A percentile compares a stretch with the other conserved stretches of the same genome.
phyloP scores from a whole-genome alignment of 2,888 invertebrate genomes.

The Argyresthia goedartella region DNA sequence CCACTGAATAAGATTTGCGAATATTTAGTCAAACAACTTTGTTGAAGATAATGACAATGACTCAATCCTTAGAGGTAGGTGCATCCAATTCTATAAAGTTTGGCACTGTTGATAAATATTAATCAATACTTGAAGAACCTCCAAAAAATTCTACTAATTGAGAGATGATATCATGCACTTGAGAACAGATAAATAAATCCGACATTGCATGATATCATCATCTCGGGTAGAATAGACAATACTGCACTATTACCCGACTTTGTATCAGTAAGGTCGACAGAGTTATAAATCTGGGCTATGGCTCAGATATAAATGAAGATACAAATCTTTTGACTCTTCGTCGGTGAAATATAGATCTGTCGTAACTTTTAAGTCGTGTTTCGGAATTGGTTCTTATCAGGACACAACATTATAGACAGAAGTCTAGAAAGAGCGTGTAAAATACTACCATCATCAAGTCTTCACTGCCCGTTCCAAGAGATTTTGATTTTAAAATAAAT shows the following conservation, averaged over 20 bases:
- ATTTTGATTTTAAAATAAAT: too few species aligned
- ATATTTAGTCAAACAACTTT: too few species aligned
- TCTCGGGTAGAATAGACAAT: neutral
- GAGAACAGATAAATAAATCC: conserved; percentile 16
- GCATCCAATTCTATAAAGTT: neutral
- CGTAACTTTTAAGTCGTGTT: neutral
- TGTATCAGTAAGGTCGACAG: neutral
- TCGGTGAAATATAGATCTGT: neutral
- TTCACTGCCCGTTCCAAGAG: neutral
- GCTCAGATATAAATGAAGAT: neutral
- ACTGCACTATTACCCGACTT: neutral
- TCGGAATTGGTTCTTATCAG: too few species aligned
- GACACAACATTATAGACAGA: too few species aligned
- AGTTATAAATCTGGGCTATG: neutral
- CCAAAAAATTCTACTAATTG: neutral
- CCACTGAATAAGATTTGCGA: too few species aligned
- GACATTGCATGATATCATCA: conserved; percentile 22
- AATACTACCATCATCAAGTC: neutral
- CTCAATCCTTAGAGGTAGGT: neutral
- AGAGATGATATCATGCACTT: conserved; percentile 18
- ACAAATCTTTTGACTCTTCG: neutral
- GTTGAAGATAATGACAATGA: neutral
- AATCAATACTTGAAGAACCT: neutral
- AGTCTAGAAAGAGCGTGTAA: too few species aligned
- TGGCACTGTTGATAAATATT: neutral